Percentiles rank a stretch among this genome's conserved stretches.
Conservation (phyloP, 2,888 invertebrate genomes). For the Xanthia icteritia region DNA sequence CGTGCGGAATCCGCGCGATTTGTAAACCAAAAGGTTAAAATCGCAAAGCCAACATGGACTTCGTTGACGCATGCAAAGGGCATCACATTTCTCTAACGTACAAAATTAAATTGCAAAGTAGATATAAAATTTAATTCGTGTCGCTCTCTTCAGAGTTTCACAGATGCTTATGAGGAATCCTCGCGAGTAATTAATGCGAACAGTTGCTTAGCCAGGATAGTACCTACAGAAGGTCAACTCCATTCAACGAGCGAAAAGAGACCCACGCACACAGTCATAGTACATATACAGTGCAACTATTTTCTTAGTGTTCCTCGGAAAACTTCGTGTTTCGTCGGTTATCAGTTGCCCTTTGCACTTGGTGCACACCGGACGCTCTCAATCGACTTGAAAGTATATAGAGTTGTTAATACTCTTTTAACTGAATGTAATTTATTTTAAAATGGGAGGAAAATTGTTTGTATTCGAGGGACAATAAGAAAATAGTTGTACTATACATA, state of each 20-base stretch:
- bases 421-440: too few species aligned
- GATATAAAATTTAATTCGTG: conserved; percentile 21
- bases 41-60: background rate
- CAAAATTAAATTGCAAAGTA: conserved; percentile 36
- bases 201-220: background rate
- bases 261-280: background rate
- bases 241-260: background rate
- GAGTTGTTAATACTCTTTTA: too few species aligned
- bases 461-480: too few species aligned
- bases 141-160: background rate
- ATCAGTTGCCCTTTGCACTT: too few species aligned
- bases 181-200: conserved; percentile 44
- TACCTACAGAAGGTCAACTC: background rate
- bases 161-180: conserved; percentile 30
- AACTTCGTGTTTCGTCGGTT: too few species aligned
- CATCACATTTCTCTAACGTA: conserved; percentile 15
- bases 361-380: too few species aligned
- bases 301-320: too few species aligned
- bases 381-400: too few species aligned
- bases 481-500: background rate
- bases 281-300: too few species aligned
- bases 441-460: too few species aligned
- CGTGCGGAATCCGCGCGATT: background rate
- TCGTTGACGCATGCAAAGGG: background rate
- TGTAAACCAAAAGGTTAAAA: background rate